phyloP scores from a whole-genome alignment of 2,888 invertebrate species.

The Orthosia gothica region DNA sequence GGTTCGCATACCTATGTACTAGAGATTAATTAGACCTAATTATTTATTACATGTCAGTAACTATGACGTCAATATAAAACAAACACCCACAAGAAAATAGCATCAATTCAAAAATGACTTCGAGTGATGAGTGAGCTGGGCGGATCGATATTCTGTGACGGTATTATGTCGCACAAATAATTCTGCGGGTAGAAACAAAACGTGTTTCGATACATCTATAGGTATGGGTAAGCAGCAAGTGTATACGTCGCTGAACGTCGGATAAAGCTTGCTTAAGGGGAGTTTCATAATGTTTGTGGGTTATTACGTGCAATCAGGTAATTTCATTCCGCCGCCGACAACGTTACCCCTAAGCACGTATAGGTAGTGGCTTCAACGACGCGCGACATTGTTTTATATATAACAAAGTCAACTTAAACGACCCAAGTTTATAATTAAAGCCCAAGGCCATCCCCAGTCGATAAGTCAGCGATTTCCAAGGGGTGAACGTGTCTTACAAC shows the following conservation, averaged over 20 bases:
- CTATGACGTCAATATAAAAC: not conserved
- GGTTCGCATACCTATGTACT: not conserved
- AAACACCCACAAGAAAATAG: conserved; percentile 13
- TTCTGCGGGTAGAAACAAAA: conserved; percentile 25
- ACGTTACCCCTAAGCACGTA: conserved; percentile 36
- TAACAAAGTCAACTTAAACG: conserved; percentile 61
- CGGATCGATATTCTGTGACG: conserved; percentile 43
- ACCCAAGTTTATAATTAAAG: conserved; percentile 74
- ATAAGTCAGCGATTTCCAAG: conserved; percentile 64
- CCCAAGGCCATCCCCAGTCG: conserved; percentile 71
- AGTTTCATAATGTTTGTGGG: conserved; percentile 31
- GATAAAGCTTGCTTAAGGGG: conserved; percentile 18
- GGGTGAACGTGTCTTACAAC: conserved; percentile 45
- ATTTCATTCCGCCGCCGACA: conserved; percentile 42
- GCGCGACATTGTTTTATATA: conserved; percentile 51
- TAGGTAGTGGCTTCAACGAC: conserved; percentile 48
- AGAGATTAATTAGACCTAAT: not conserved
- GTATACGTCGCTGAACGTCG: conserved; percentile 21
- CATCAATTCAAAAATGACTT: conserved; percentile 33
- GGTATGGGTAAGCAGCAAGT: conserved; percentile 5
- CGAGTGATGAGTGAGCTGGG: conserved; percentile 15
- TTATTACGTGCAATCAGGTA: conserved; percentile 53
- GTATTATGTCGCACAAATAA: conserved; percentile 34
- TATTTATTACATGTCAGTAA: not conserved
- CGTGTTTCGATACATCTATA: conserved; percentile 16